A percentile compares a stretch with the other conserved stretches of the same genome.
Evolutionary conservation across 1,140 invertebrate species (phyloP).

Genomic region (Scylla paramamosain): DNA sequence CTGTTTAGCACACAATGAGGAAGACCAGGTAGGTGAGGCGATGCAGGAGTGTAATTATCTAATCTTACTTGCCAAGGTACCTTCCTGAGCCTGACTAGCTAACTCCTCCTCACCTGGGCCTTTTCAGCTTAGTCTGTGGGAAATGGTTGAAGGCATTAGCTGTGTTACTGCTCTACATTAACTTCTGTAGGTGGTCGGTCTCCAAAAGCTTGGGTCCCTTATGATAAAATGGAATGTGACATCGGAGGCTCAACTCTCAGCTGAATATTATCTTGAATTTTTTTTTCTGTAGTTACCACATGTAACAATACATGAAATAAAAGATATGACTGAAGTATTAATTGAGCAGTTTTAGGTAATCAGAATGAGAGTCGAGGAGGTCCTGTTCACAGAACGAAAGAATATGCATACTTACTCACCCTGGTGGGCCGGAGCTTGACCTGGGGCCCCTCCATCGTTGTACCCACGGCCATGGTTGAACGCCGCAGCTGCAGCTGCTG

Average conservation of each 20-base stretch:
- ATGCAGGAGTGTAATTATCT: conserved; percentile 23
- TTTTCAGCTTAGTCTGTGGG: conserved; percentile 62
- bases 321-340: not conserved
- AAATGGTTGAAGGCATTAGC: conserved; percentile 37
- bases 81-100: conserved; percentile 59
- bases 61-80: conserved; percentile 62
- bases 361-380: conserved; percentile 33
- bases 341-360: not conserved
- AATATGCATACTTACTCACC: conserved; percentile 72
- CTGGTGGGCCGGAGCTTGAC: conserved; percentile 70
- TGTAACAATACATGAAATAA: too few relatives aligned
- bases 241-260: not conserved
- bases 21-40: not conserved
- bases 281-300: too few relatives aligned
- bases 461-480: conserved; percentile 71
- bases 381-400: conserved; percentile 2
- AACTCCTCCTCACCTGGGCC: conserved; percentile 60
- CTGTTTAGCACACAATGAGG: not conserved
- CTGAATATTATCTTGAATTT: not conserved
- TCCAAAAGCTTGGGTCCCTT: not conserved
- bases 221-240: not conserved
- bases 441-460: conserved; percentile 70
- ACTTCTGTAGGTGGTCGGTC: not conserved
- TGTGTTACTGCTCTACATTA: not conserved
- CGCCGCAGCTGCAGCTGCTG: conserved; percentile 65